Evolutionary conservation across 2,113 vertebrate species (phyloP), one percentile per base, ranked within the genome.

Genomic region (Siphamia tubifer): DNA sequence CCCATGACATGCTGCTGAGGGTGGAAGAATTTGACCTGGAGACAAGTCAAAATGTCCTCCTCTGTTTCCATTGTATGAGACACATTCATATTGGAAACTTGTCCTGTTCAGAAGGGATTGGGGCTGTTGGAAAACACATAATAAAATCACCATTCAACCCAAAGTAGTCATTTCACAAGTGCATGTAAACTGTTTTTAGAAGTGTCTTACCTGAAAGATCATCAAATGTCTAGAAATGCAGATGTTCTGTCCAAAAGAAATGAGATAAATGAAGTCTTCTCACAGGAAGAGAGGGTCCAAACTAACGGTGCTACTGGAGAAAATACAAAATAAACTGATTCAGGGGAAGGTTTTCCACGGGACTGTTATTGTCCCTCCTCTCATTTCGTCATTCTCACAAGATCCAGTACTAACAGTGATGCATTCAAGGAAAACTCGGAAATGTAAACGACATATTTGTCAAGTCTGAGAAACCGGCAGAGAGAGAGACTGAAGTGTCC

Each of bases 1-100:
- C 58, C 81, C 31, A 54, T 82, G 5, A 39, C 36, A 0, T 3
- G n/a, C 49, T 96, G 94, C 32, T 89, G 85, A 0, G 96, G 95
- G 62, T 99, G 94, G 77, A 94, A 97, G 1, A 96, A 20, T 2
- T 91, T 92, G 55, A 98, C 48, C 58, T 86, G 89, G 21, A 99
- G 93, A 60, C 93, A 95, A 0, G 95, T 93, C 4, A 92, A 57
- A 0, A 90, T 90, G 73, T 97, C 94, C 45, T 90, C 89, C 73
- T 99, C 94, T 0, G 97, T 99, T 43, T 93, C 93, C 0, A 89
- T 71, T 0, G 86, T 93, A 84, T 93, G 92, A 17, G 92, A 92
- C 10, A 12, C 67, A 86, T 12, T 69, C 80, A 85, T 88, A 1
- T 2, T 68, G 32, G 5, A 31, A 21, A 25, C 6, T 5, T 17